These are phyloP conservation scores for Lepidonotus clava DNA, from an alignment of 2,888 invertebrate species.

Conservation along the genomic window DNA sequence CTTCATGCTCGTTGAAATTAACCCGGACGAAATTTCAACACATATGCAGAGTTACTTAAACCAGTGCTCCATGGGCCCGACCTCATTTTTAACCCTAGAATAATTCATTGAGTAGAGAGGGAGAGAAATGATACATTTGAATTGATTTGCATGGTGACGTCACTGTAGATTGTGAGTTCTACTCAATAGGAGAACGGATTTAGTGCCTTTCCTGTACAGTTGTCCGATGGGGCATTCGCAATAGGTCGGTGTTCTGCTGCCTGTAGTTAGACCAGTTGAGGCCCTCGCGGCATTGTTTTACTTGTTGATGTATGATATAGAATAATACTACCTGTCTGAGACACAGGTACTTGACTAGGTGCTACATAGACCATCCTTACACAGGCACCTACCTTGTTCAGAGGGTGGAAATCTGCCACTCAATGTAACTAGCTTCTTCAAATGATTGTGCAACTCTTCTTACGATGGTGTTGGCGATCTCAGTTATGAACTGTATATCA, in stretches of 20 bases:
- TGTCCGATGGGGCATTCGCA: constrained; percentile 34
- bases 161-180: constrained; percentile 24
- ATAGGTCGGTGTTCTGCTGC: constrained; percentile 40
- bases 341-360: background rate
- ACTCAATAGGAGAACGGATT: constrained; percentile 31
- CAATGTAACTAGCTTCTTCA: background rate
- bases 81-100: background rate
- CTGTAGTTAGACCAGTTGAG: constrained; percentile 27
- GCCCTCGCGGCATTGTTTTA: constrained; percentile 39
- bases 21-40: constrained; percentile 18
- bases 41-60: constrained; percentile 23
- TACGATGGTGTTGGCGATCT: background rate
- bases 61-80: constrained; percentile 2
- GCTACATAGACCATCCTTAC: constrained; percentile 11
- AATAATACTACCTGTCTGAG: background rate
- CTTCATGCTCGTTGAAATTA: constrained; percentile 23
- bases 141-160: constrained; percentile 19
- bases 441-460: background rate
- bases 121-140: background rate
- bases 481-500: background rate
- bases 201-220: constrained; percentile 50
- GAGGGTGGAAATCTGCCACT: background rate
- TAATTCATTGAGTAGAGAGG: background rate
- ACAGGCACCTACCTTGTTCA: background rate
- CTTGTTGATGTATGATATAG: constrained; percentile 9